Conservation (phyloP, 2,113 vertebrate genomes). For the Panthera uncia region DNA sequence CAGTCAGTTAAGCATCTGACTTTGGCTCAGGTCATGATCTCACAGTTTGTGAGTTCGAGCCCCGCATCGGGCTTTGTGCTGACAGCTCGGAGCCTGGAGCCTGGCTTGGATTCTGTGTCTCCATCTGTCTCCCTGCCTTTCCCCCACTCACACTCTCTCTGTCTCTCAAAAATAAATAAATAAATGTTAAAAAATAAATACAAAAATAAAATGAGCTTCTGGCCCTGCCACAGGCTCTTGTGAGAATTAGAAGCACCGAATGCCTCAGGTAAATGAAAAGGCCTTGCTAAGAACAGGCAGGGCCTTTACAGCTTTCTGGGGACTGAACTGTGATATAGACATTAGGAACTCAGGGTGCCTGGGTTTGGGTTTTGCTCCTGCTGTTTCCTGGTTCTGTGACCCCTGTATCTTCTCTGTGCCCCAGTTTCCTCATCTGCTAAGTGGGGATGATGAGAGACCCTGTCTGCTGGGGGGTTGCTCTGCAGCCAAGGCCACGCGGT, state of each 20-base stretch:
- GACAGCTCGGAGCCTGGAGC: no score
- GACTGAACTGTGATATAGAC: neutral
- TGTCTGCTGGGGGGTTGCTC: neutral
- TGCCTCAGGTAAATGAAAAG: neutral
- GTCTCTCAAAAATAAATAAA: no score
- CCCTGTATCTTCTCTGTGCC: neutral
- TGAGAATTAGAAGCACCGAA: neutral
- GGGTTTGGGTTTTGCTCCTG: slow-evolving; percentile 4
- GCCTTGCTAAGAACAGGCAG: neutral
- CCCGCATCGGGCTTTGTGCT: no score
- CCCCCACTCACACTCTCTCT: no score
- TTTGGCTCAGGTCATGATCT: no score
- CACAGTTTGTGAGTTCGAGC: no score
- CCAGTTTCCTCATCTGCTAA: neutral
- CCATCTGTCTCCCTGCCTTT: no score
- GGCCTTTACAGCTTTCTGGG: neutral
- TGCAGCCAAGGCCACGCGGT: neutral
- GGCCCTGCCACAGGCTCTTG: neutral
- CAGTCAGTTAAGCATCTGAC: no score
- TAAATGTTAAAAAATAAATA: no score
- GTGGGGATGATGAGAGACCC: neutral
- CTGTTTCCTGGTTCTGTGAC: neutral
- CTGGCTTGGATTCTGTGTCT: no score
- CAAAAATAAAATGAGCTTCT: neutral
- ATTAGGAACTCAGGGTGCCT: neutral